Evolutionary conservation across 2,888 invertebrate species (phyloP), one percentile per base, ranked within the genome.

Genomic region (Chrysodeixis includens): DNA sequence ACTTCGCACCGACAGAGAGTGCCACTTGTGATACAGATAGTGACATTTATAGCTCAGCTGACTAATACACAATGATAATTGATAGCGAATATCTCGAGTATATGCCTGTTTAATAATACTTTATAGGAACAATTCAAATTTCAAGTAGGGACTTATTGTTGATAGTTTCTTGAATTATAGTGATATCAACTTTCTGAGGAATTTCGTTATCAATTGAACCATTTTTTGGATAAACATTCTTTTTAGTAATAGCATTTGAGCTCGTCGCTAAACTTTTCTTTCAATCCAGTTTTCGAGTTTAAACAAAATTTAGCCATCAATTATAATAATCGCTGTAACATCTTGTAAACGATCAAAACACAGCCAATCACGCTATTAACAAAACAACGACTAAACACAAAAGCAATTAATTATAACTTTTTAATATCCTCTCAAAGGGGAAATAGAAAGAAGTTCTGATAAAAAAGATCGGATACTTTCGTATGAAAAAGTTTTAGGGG

Each of bases 401-500:
- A 61, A 71, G 67, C 64, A 72, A 81, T 80, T 81, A 81, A 83
- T 78, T 81, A 76, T 55, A 82, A 81, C 71, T 77, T 82, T 80
- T 74, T 72, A 74, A 75, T 76, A 81, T 66, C 63, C 57, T 22
- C 63, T 81, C 73, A 65, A 74, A 77, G 74, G 71, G 78, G 73
- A 79, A 79, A 73, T 69, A 64, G 51, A 72, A 81, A 69, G 69
- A 77, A 83, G 86, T 83, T 88, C 75, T 30, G 53, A 70, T 65
- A 66, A 79, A 83, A 78, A 75, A 78, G 77, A 76, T 70, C 68
- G 65, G 66, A 70, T 76, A 80, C 74, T 81, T 85, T 71, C 57
- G 54, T 63, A 64, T 70, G 81, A 84, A 88, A 92, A 94, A 93
- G 88, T 92, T 94, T 93, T 85, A 44, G 71, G 70, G 81, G 94